A percentile compares a stretch with the other conserved stretches of the same genome.
These are phyloP conservation scores for Onychostoma macrolepis DNA, from an alignment of 2,113 vertebrate genomes.

Conservation along the genomic window DNA sequence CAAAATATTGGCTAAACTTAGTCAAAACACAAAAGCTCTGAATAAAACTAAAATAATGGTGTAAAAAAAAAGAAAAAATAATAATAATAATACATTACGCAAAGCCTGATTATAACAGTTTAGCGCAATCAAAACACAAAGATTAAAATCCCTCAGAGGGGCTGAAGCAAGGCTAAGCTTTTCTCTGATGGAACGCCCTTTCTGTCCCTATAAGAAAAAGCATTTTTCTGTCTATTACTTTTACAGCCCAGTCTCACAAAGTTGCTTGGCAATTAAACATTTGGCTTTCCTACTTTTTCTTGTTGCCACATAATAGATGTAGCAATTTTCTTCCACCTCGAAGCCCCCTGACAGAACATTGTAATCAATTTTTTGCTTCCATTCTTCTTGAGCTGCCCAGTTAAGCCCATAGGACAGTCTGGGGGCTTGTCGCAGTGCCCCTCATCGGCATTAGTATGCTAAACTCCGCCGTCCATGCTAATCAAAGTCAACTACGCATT, in stretches of 20 bases:
- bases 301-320: slow-evolving; percentile 68
- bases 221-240: slow-evolving; percentile 35
- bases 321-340: slow-evolving; percentile 66
- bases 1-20: not conserved
- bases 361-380: slow-evolving; percentile 65
- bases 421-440: slow-evolving; percentile 60
- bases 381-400: slow-evolving; percentile 62
- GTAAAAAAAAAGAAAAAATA: not conserved
- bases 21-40: not conserved
- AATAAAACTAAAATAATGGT: not conserved
- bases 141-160: slow-evolving; percentile 39
- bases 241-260: slow-evolving; percentile 27
- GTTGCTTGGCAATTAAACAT: slow-evolving; percentile 49
- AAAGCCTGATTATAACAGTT: slow-evolving; percentile 12
- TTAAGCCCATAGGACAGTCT: slow-evolving; percentile 64
- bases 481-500: slow-evolving; percentile 27
- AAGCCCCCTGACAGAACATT: slow-evolving; percentile 62
- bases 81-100: not conserved
- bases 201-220: slow-evolving; percentile 19
- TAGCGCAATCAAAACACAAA: slow-evolving; percentile 35
- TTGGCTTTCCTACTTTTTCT: slow-evolving; percentile 55
- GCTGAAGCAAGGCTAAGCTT: not conserved
- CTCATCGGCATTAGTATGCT: slow-evolving; percentile 68
- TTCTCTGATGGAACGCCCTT: slow-evolving; percentile 23
- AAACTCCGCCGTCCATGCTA: slow-evolving; percentile 2